phyloP scores from a whole-genome alignment of 2,888 invertebrate genomes.

The Entomobrya multifasciata region DNA sequence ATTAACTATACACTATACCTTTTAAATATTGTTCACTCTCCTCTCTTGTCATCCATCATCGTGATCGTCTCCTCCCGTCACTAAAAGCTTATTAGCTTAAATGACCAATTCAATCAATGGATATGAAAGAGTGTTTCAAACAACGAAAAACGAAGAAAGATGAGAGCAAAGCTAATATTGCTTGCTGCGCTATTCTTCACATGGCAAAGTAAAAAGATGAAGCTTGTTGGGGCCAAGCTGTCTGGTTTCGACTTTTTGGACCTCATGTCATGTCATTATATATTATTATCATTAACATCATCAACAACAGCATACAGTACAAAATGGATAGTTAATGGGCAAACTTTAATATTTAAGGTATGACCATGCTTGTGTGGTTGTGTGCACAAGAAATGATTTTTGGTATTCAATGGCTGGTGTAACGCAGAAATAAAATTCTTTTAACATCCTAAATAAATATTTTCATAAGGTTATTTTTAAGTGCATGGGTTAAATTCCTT shows the following conservation, averaged over 20 bases:
- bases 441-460: conserved; percentile 2
- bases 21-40: neutral
- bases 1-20: neutral
- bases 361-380: neutral
- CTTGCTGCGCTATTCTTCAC: neutral
- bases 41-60: neutral
- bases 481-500: conserved; percentile 40
- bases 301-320: neutral
- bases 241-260: conserved; percentile 71
- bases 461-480: conserved; percentile 53
- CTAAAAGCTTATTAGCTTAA: conserved; percentile 61
- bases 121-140: conserved; percentile 30
- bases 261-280: conserved; percentile 63
- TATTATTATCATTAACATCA: conserved; percentile 28
- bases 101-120: conserved; percentile 56
- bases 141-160: neutral
- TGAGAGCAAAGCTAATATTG: conserved; percentile 41
- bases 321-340: neutral
- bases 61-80: neutral
- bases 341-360: no score
- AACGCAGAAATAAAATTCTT: neutral
- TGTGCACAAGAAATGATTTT: neutral
- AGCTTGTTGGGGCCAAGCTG: conserved; percentile 73
- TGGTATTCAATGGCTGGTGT: neutral
- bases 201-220: conserved; percentile 47